Base-by-base conservation (phyloP, 2,797 vertebrate species). In the Moxostoma hubbsi region DNA sequence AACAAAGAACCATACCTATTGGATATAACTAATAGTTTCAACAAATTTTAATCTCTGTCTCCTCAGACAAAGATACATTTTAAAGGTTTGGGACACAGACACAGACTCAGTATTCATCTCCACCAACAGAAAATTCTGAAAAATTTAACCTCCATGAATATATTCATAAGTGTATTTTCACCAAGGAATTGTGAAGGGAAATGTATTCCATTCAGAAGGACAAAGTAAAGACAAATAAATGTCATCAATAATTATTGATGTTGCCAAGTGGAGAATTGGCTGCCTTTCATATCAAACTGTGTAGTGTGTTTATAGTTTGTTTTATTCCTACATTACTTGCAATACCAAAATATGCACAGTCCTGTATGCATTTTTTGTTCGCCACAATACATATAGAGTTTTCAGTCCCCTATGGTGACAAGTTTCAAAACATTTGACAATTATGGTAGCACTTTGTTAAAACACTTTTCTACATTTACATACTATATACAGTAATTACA, bases 121-220 rank as follows among this genome's bases (percentile, higher is more conserved):
- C 66, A 61, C 55, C 65, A 68, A 69, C 54, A 62, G 66, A 70
- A 77, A 63, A 70, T 55, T 53, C 59, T 49, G 55, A 55, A 18
- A 50, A 36, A 73, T 73, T 43, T 62, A 46, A 61, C 68, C 45
- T 66, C 49, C 49, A 82, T 81, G 69, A 81, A 81, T 83, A 64
- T 76, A 81, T 83, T 83, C 82, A 81, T 83, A 72, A 73, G 61
- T 59, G 36, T 76, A 64, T 47, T 67, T 75, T 75, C 78, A 81
- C 64, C 15, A 12, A 80, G 79, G 78, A 77, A 43, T 45, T 68
- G 13, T 54, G 71, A 72, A 74, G 10, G 69, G 54, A 67, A 81
- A 72, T 77, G 2, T 72, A 81, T 77, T 77, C 57, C 18, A 64
- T 77, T 81, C 61, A 77, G 50, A 73, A 64, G 75, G 47, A 77